phyloP scores from a whole-genome alignment of 37 sponge, comb jelly and placozoan species.

The Beroe ovata region DNA sequence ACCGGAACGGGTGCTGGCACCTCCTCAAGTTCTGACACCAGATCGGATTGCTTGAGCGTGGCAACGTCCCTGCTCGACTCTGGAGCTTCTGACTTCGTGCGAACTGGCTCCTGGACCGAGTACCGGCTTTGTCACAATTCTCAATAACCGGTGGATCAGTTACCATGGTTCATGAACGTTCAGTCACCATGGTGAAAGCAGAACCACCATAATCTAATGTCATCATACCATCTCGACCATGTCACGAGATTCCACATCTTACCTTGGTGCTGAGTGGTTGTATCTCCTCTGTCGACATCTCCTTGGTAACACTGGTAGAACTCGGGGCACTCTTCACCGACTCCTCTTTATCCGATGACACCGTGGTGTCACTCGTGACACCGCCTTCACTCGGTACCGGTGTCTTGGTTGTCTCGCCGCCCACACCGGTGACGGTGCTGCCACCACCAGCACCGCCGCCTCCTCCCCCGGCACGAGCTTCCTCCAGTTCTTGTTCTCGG shows the following conservation, averaged over 20 bases:
- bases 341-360: background rate
- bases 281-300: background rate
- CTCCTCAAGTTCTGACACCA: background rate
- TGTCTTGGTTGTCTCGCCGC: background rate
- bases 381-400: background rate
- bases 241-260: too few species aligned
- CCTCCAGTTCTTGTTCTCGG: slow-evolving; percentile 55
- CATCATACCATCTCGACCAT: too few species aligned
- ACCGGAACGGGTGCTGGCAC: background rate
- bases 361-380: background rate
- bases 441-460: background rate
- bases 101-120: background rate
- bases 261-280: background rate
- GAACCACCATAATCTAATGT: too few species aligned
- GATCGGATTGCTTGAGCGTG: background rate
- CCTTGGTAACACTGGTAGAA: slow-evolving; percentile 36
- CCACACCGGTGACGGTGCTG: background rate
- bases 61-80: background rate
- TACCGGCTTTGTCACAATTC: too few species aligned
- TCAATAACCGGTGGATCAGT: too few species aligned
- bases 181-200: too few species aligned
- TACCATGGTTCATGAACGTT: too few species aligned
- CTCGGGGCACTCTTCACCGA: slow-evolving; percentile 29
- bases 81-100: background rate
- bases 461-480: slow-evolving; percentile 6